A percentile compares a stretch with the other conserved stretches of the same genome.
phyloP scores from a whole-genome alignment of 2,888 invertebrate species.

The Phaonia tiefii region DNA sequence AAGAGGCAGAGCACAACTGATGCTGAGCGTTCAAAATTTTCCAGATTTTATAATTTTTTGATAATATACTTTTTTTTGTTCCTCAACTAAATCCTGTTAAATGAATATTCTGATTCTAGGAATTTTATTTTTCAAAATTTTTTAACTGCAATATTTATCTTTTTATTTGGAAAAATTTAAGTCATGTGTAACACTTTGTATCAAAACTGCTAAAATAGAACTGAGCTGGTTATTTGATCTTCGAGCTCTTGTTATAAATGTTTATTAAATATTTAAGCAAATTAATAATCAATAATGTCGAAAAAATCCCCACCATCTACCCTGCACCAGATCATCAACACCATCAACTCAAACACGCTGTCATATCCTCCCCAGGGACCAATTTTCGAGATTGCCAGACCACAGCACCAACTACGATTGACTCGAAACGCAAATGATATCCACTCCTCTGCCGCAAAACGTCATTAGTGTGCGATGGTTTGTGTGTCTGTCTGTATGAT shows the following conservation, averaged over 20 bases:
- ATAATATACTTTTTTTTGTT: too few relatives aligned
- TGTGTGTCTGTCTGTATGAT: not conserved
- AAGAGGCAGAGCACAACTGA: too few relatives aligned
- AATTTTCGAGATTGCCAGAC: slow-evolving; percentile 40
- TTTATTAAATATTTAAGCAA: slow-evolving; percentile 49
- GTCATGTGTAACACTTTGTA: slow-evolving; percentile 57
- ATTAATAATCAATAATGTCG: slow-evolving; percentile 59
- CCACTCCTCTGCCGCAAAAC: slow-evolving; percentile 16
- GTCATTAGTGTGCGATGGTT: slow-evolving; percentile 39
- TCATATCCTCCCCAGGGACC: slow-evolving; percentile 58
- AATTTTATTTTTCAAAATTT: slow-evolving; percentile 37
- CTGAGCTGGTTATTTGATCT: slow-evolving; percentile 57
- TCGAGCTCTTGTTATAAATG: slow-evolving; percentile 48
- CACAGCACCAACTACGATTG: not conserved
- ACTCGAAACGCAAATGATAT: not conserved
- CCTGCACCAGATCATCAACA: not conserved
- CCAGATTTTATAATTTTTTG: not conserved
- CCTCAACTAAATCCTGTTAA: too few relatives aligned
- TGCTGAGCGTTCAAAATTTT: too few relatives aligned
- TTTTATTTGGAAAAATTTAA: slow-evolving; percentile 37
- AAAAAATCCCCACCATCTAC: slow-evolving; percentile 13
- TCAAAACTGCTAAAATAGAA: slow-evolving; percentile 55
- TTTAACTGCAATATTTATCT: too few relatives aligned
- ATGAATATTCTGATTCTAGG: slow-evolving; percentile 5
- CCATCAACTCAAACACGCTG: slow-evolving; percentile 16